phyloP scores from a whole-genome alignment of 2,888 invertebrate species.

The Gari tellinella region DNA sequence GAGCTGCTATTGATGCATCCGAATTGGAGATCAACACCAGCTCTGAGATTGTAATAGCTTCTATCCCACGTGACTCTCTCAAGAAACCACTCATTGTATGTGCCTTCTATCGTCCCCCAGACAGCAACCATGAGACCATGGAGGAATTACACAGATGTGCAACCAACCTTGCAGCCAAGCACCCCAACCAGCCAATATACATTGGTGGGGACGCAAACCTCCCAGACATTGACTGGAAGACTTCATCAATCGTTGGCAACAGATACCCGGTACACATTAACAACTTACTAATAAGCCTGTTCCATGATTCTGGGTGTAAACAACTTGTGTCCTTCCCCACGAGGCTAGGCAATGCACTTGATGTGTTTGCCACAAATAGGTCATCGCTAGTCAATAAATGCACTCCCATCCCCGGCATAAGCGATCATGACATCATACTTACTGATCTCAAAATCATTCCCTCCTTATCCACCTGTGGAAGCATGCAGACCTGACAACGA shows the following conservation, averaged over 20 bases:
- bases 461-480: slow-evolving; percentile 20
- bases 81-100: slow-evolving; percentile 5
- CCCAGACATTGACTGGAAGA: too few relatives aligned
- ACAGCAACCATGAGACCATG: neutral
- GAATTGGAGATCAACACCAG: slow-evolving; percentile 12
- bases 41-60: slow-evolving; percentile 22
- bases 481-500: slow-evolving; percentile 4
- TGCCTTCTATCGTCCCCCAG: neutral
- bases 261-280: too few relatives aligned
- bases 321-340: too few relatives aligned
- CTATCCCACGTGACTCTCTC: slow-evolving; percentile 5
- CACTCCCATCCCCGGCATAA: slow-evolving; percentile 17
- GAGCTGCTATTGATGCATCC: slow-evolving; percentile 8
- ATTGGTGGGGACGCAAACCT: neutral
- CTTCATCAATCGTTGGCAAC: too few relatives aligned
- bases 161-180: too few relatives aligned
- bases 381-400: slow-evolving; percentile 15
- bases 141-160: too few relatives aligned
- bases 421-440: slow-evolving; percentile 24
- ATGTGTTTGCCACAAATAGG: slow-evolving; percentile 22
- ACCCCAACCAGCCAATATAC: too few relatives aligned
- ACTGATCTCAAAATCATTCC: too few relatives aligned
- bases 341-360: too few relatives aligned
- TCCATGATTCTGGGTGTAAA: too few relatives aligned
- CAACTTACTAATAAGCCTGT: too few relatives aligned